Conservation (phyloP, 2,113 vertebrate genomes). For the Xenopus borealis region DNA sequence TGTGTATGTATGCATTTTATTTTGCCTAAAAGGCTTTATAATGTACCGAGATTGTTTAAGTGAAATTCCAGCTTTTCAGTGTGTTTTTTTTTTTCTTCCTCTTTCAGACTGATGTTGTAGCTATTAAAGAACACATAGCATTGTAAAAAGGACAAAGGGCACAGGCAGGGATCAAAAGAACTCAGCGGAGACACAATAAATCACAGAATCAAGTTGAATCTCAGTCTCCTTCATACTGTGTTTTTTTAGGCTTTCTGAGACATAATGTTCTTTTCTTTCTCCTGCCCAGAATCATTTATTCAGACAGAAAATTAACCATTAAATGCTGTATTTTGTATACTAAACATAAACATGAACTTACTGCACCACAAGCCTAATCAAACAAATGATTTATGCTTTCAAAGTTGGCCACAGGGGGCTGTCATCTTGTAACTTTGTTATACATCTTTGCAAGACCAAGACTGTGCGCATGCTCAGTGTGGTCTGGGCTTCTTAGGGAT, state of each 20-base stretch:
- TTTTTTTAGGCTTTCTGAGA: conserved; percentile 21
- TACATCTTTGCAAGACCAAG: too few species aligned
- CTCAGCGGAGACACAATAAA: conserved; percentile 35
- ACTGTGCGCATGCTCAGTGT: too few species aligned
- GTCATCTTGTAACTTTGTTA: too few species aligned
- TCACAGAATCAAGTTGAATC: conserved; percentile 42
- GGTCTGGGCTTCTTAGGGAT: too few species aligned
- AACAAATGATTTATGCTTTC: too few species aligned
- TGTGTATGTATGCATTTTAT: not conserved
- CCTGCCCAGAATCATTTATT: not conserved
- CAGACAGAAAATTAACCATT: not conserved
- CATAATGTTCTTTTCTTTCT: conserved; percentile 31
- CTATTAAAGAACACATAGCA: conserved; percentile 39
- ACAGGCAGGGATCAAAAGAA: conserved; percentile 34
- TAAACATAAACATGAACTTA: too few species aligned
- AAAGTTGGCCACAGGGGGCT: too few species aligned
- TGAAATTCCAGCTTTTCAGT: conserved; percentile 30
- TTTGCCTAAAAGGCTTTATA: not conserved
- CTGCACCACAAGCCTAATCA: too few species aligned
- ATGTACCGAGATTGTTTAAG: conserved; percentile 11
- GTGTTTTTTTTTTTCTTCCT: conserved; percentile 7
- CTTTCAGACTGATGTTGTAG: conserved; percentile 27
- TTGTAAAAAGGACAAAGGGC: conserved; percentile 34
- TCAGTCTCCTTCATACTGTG: conserved; percentile 27
- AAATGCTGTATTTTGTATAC: too few species aligned